A percentile compares a stretch with the other conserved stretches of the same genome.
Conservation (phyloP, 2,888 invertebrate species). For the Parnassius smintheus region DNA sequence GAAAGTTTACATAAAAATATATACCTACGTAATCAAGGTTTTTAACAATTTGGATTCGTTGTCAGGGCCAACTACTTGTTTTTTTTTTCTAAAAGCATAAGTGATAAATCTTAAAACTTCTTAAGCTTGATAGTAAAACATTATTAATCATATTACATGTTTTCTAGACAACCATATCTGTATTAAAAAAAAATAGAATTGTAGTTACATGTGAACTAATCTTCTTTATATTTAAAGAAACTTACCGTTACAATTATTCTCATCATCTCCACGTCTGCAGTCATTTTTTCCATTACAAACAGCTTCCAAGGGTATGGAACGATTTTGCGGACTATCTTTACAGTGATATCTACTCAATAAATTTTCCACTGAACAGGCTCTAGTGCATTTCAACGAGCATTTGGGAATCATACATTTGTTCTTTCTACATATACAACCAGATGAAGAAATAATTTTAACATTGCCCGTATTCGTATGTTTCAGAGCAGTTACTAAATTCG, state of each 20-base stretch:
- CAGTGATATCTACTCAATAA: slow-evolving; percentile 52
- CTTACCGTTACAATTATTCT: slow-evolving; percentile 50
- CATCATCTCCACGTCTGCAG: slow-evolving; percentile 59
- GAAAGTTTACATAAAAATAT: too few species aligned
- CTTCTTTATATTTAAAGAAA: neutral
- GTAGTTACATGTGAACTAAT: too few species aligned
- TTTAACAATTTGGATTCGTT: too few species aligned
- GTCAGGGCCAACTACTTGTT: too few species aligned
- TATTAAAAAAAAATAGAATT: too few species aligned
- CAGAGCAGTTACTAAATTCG: slow-evolving; percentile 52
- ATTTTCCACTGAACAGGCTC: slow-evolving; percentile 50
- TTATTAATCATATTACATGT: too few species aligned
- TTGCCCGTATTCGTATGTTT: slow-evolving; percentile 60
- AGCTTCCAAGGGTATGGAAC: slow-evolving; percentile 42
- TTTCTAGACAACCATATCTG: too few species aligned
- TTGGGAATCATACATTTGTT: slow-evolving; percentile 44
- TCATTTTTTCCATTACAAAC: slow-evolving; percentile 56
- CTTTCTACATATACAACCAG: slow-evolving; percentile 52
- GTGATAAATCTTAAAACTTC: too few species aligned
- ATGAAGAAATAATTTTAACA: slow-evolving; percentile 40
- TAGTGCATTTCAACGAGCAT: slow-evolving; percentile 51
- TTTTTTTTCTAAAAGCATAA: too few species aligned
- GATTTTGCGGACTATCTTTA: slow-evolving; percentile 32
- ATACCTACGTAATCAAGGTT: too few species aligned
- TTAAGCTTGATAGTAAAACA: too few species aligned